These are phyloP conservation scores for Gephyroberyx darwinii DNA, from an alignment of 2,797 vertebrate genomes.

Conservation along the genomic window DNA sequence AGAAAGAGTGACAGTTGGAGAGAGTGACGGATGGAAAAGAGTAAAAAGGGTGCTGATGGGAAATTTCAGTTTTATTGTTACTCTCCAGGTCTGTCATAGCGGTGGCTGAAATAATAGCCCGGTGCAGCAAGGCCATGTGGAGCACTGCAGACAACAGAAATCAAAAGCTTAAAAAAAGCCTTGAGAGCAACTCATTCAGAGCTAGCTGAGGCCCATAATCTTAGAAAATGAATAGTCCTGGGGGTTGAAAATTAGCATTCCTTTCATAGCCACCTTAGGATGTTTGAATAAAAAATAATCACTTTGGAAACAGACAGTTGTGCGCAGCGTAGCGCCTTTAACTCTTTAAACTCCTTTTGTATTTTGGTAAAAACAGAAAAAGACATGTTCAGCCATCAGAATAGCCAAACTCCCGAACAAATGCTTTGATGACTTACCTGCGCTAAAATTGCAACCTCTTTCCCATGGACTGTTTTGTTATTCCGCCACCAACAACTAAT, in stretches of 20 bases:
- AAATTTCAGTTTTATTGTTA: constrained; percentile 61
- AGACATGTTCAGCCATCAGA: too few relatives aligned
- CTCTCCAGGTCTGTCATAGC: constrained; percentile 40
- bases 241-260: constrained; percentile 44
- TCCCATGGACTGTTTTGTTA: neutral
- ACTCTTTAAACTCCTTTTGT: constrained; percentile 9
- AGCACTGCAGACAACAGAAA: constrained; percentile 34
- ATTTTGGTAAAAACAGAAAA: constrained; percentile 3
- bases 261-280: constrained; percentile 27
- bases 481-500: neutral
- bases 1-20: constrained; percentile 58
- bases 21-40: constrained; percentile 16
- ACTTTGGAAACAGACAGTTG: constrained; percentile 11
- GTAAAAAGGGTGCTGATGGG: constrained; percentile 26
- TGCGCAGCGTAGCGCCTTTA: neutral
- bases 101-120: constrained; percentile 52
- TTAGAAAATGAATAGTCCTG: constrained; percentile 42
- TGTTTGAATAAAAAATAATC: constrained; percentile 28
- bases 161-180: constrained; percentile 33
- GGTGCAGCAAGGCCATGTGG: constrained; percentile 27
- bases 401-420: neutral
- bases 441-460: neutral
- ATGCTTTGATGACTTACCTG: neutral
- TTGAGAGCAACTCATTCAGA: constrained; percentile 46
- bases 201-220: constrained; percentile 32